Conservation (phyloP, 2,113 vertebrate species). For the Crotalus tigris region DNA sequence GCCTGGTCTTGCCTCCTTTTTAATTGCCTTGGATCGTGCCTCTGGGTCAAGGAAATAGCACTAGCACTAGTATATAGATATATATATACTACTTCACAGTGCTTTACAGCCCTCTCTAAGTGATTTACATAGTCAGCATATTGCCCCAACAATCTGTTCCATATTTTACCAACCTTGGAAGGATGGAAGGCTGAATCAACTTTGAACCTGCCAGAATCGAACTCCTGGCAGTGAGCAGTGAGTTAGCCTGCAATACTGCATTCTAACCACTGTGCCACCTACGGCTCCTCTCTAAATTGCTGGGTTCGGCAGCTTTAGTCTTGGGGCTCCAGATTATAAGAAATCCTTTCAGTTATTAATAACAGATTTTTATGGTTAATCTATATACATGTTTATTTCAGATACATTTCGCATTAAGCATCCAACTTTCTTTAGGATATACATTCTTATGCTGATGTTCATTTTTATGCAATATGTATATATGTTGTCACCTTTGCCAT, state of each 20-base stretch:
- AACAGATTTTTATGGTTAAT: not conserved
- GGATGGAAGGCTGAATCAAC: not conserved
- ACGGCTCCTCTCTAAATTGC: not conserved
- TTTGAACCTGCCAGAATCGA: not conserved
- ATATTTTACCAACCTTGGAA: not conserved
- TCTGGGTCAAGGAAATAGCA: not conserved
- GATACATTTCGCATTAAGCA: not conserved
- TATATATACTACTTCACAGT: not conserved
- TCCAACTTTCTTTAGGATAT: not conserved
- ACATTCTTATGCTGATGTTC: not conserved
- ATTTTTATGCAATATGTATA: fast-evolving
- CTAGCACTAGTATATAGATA: not conserved
- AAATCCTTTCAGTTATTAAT: not conserved
- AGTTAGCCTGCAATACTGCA: not conserved
- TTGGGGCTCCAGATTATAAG: not conserved
- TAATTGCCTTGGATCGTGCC: not conserved
- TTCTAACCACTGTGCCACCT: not conserved
- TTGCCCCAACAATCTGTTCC: not conserved
- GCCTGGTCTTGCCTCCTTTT: not conserved
- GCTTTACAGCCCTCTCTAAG: not conserved
- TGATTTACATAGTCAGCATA: not conserved
- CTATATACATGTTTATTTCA: not conserved
- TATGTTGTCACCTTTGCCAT: not conserved
- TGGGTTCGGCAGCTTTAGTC: not conserved
- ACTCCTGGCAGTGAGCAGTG: not conserved